Evolutionary conservation across 2,888 invertebrate genomes (phyloP).

Genomic region (Geotrupes spiniger): DNA sequence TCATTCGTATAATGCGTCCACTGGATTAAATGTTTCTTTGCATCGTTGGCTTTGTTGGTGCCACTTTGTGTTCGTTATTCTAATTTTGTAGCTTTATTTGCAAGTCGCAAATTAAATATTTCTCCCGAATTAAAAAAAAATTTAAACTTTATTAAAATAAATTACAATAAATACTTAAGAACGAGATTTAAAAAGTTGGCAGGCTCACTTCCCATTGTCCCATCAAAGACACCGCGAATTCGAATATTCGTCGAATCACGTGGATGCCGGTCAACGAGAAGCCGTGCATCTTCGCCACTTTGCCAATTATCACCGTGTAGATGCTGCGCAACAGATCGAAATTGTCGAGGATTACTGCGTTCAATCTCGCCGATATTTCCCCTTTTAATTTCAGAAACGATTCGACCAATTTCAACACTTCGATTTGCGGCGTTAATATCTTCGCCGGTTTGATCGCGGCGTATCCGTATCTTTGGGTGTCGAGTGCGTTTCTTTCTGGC

Average conservation of each 20-base stretch:
- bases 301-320: constrained; percentile 29
- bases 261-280: constrained; percentile 32
- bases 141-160: constrained; percentile 4
- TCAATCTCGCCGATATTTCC: constrained; percentile 27
- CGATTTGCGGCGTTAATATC: constrained; percentile 28
- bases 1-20: too few relatives aligned
- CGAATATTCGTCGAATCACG: constrained; percentile 31
- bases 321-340: constrained; percentile 31
- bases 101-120: too few relatives aligned
- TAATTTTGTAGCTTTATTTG: too few relatives aligned
- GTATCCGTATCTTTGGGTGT: too few relatives aligned
- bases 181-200: constrained; percentile 12
- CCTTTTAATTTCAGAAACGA: constrained; percentile 34
- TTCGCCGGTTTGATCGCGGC: constrained; percentile 8
- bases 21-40: too few relatives aligned
- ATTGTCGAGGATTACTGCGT: constrained; percentile 32
- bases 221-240: constrained; percentile 31
- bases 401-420: constrained; percentile 33
- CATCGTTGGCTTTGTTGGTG: too few relatives aligned
- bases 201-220: constrained; percentile 29
- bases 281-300: constrained; percentile 29
- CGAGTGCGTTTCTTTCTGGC: too few relatives aligned
- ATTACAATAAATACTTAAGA: not conserved
- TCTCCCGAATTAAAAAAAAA: not conserved
- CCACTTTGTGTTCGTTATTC: too few relatives aligned